A percentile compares a stretch with the other conserved stretches of the same genome.
Conservation (phyloP, 2,888 invertebrate species). For the Fragum fragum region DNA sequence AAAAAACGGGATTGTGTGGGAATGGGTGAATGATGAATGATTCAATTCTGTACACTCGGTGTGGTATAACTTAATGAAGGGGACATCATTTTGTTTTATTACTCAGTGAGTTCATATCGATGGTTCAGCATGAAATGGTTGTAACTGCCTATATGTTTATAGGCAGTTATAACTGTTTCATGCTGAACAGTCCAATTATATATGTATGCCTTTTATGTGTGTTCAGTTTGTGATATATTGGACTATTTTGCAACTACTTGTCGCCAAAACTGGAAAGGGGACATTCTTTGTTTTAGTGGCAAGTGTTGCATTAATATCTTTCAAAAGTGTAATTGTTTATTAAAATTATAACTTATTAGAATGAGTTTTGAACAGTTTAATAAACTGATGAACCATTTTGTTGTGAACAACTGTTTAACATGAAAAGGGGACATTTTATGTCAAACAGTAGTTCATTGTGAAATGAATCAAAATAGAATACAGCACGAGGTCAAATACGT, state of each 20-base stretch:
- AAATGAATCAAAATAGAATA: too few relatives aligned
- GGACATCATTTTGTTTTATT: background rate
- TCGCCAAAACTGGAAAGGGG: background rate
- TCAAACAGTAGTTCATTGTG: background rate
- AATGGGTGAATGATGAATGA: too few relatives aligned
- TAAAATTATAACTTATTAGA: too few relatives aligned
- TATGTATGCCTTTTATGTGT: background rate
- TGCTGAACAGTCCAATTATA: background rate
- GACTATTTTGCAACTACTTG: background rate
- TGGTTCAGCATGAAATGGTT: too few relatives aligned
- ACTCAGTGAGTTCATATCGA: background rate
- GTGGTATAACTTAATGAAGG: background rate
- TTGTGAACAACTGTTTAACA: background rate
- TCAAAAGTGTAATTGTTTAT: too few relatives aligned
- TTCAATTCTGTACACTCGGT: too few relatives aligned
- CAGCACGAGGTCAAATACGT: too few relatives aligned
- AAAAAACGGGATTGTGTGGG: too few relatives aligned
- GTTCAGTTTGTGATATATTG: background rate
- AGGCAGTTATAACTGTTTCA: too few relatives aligned
- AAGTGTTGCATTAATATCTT: background rate
- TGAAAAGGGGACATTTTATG: constrained; percentile 28
- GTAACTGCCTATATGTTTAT: too few relatives aligned
- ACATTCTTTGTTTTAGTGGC: background rate
- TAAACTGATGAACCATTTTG: too few relatives aligned
- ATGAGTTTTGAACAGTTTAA: too few relatives aligned